Base-by-base conservation (phyloP, 2,797 vertebrate species). In the Lycodopsis pacificus region DNA sequence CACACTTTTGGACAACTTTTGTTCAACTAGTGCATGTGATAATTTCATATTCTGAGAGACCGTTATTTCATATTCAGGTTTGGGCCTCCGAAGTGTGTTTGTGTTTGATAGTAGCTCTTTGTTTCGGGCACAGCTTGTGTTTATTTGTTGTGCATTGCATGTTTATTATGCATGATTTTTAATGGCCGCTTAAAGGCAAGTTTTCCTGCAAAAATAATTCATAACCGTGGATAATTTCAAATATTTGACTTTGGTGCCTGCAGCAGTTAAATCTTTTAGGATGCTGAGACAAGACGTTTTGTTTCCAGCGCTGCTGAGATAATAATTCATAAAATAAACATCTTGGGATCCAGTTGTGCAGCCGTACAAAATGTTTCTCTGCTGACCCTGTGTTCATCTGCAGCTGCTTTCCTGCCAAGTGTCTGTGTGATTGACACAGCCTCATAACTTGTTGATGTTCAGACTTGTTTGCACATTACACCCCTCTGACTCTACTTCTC, bases 1-100 rank as follows among this genome's bases (percentile, higher is more conserved):
- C 84, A 82, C 62, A 61, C n/a, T 19, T 59, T 46, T 49, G 22
- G 22, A 51, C 5, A 44, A 15, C 3, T 61, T 80, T 68, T 30
- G n/a, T 38, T 67, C 34, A 54, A 25, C 17, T 54, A 12, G 7
- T 34, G 11, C 42, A 30, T 49, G 67, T 58, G 13, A 58, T n/a
- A 7, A 20, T 19, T 44, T 34, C 25, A 27, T 27, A 27, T 27
- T 27, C 27, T 27, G 3, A 27, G 27, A 27, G 27, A 27, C 27
- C 27, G 2, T 20, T 20, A 20, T 66, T 68, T 65, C 3, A 30
- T 58, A 11, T 22, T 40, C 0, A 27, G 40, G 49, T 46, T 65
- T 56, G 3, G 0, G 7, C 38, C n/a, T 36, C 12, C 14, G 14
- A 13, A 9, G 36, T 7, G 57, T 20, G 30, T 56, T 53, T 73